These are phyloP conservation scores for Glareola pratincola DNA, from an alignment of 2,113 vertebrate genomes.

Conservation along the genomic window DNA sequence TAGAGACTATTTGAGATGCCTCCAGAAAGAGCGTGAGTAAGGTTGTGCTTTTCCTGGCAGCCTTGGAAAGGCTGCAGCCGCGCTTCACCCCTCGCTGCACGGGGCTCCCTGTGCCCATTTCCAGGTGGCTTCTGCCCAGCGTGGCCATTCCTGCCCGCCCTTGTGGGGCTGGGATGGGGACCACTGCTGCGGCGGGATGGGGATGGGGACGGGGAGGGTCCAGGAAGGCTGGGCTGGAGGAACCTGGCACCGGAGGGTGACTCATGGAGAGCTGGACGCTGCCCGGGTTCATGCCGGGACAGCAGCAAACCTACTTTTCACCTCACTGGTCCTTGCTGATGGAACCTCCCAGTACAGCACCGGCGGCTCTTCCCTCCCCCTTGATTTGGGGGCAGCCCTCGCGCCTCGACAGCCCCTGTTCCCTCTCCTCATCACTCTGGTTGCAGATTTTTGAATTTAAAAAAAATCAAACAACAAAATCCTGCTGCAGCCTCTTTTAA, in stretches of 20 bases:
- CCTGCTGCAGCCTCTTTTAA: not conserved
- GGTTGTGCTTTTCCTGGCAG: not conserved
- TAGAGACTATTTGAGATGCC: not conserved
- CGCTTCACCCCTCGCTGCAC: not conserved
- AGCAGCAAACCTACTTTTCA: not conserved
- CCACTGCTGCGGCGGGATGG: not conserved
- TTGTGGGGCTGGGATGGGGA: rapidly evolving
- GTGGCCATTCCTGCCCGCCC: not conserved
- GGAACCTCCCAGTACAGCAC: not conserved
- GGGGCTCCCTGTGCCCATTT: rapidly evolving
- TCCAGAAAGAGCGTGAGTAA: not conserved
- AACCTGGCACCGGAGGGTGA: not conserved
- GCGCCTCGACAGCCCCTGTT: rapidly evolving
- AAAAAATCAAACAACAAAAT: not conserved
- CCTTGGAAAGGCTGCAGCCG: not conserved
- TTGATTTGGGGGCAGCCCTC: not conserved
- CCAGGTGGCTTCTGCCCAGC: not conserved
- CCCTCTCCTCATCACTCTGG: not conserved
- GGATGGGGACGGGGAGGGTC: rapidly evolving
- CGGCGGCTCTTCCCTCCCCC: not conserved
- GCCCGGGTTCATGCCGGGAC: not conserved
- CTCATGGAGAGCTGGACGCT: not conserved
- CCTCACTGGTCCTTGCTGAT: not conserved
- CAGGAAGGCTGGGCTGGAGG: not conserved
- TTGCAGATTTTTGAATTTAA: not conserved